Evolutionary conservation across 2,888 invertebrate species (phyloP).

Genomic region (Aphrophora alni): DNA sequence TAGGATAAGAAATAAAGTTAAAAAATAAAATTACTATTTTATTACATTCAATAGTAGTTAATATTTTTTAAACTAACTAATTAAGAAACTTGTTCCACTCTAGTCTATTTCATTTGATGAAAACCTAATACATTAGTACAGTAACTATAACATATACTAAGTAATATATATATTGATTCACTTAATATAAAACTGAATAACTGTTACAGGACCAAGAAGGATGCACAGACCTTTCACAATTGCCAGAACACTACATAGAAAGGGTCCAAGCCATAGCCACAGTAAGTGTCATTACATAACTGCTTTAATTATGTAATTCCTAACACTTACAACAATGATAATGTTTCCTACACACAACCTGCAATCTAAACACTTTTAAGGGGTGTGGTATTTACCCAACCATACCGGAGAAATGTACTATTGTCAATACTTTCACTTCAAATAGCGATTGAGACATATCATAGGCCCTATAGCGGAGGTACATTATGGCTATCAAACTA

Average conservation of each 20-base stretch:
- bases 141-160: too few relatives aligned
- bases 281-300: slow-evolving; percentile 61
- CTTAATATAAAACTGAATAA: background rate
- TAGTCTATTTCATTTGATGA: too few relatives aligned
- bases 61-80: too few relatives aligned
- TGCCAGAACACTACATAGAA: slow-evolving; percentile 92
- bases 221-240: slow-evolving; percentile 73
- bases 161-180: too few relatives aligned
- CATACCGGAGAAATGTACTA: background rate
- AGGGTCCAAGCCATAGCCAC: slow-evolving; percentile 81
- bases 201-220: slow-evolving; percentile 57
- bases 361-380: background rate
- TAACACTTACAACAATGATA: background rate
- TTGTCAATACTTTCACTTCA: background rate
- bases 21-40: too few relatives aligned
- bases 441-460: background rate
- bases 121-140: too few relatives aligned
- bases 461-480: too few relatives aligned
- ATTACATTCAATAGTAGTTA: too few relatives aligned
- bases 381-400: background rate
- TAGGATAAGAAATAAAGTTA: too few relatives aligned
- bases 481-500: too few relatives aligned
- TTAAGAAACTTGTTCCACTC: too few relatives aligned
- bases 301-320: background rate
- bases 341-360: background rate